A percentile compares a stretch with the other conserved stretches of the same genome.
These are phyloP conservation scores for Dilophus febrilis DNA, from an alignment of 2,888 invertebrate genomes.

Conservation along the genomic window DNA sequence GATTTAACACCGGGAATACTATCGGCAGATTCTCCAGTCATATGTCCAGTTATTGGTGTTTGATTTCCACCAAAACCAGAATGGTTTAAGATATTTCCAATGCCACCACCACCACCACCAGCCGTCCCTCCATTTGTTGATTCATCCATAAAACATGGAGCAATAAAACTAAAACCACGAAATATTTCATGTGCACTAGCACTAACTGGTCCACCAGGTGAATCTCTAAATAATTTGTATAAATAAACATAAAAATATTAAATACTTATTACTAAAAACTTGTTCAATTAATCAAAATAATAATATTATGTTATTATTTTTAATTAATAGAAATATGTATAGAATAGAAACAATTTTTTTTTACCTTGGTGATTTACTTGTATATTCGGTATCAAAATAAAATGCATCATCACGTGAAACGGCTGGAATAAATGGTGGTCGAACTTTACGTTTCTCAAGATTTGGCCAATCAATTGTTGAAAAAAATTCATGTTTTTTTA, in stretches of 20 bases:
- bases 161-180: conserved; percentile 91
- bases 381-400: conserved; percentile 97
- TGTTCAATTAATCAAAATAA: too few species aligned
- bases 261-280: too few species aligned
- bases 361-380: conserved; percentile 73
- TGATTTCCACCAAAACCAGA: not conserved
- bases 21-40: conserved; percentile 52
- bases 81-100: too few species aligned
- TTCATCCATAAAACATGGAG: conserved; percentile 65
- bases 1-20: conserved; percentile 25
- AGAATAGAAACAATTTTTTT: too few species aligned
- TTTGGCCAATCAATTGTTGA: conserved; percentile 86
- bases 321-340: too few species aligned
- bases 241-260: too few species aligned
- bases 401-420: conserved; percentile 90
- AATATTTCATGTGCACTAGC: conserved; percentile 97
- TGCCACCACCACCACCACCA: too few species aligned
- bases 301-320: too few species aligned
- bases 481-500: conserved; percentile 90
- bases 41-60: conserved; percentile 20
- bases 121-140: conserved; percentile 15
- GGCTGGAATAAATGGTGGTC: conserved; percentile 94
- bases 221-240: conserved; percentile 50
- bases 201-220: conserved; percentile 94
- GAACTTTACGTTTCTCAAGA: conserved; percentile 62